These are phyloP conservation scores for Eumacrocentrus americanus DNA, from an alignment of 2,888 invertebrate species.

Conservation along the genomic window DNA sequence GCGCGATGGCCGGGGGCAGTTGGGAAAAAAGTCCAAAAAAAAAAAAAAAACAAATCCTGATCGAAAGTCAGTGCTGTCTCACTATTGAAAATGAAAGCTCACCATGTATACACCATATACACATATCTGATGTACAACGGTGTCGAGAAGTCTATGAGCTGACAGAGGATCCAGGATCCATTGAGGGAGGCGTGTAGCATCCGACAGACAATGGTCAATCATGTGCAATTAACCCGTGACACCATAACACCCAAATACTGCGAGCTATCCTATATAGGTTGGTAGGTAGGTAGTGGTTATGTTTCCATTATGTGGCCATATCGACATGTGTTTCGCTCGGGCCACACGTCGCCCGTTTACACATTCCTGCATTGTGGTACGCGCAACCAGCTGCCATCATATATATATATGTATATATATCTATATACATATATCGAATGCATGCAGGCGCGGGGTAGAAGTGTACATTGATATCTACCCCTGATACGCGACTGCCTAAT, in stretches of 20 bases:
- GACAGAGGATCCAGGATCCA: too few species aligned
- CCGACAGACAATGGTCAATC: constrained; percentile 58
- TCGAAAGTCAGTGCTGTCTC: too few species aligned
- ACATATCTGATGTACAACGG: too few species aligned
- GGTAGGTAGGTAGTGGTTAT: constrained; percentile 51
- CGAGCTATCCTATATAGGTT: constrained; percentile 37
- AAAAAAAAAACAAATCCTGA: too few species aligned
- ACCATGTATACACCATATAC: too few species aligned
- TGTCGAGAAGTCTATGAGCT: not conserved
- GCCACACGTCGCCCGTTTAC: constrained; percentile 30
- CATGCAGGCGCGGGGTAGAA: constrained; percentile 14
- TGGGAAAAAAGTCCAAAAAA: too few species aligned
- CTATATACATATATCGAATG: constrained; percentile 18
- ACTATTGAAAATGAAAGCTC: too few species aligned
- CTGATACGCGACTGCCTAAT: constrained; percentile 47
- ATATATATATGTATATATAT: constrained; percentile 29
- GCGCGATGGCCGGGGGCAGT: too few species aligned
- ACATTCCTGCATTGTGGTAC: constrained; percentile 38
- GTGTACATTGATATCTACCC: constrained; percentile 37
- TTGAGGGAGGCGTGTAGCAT: constrained; percentile 16
- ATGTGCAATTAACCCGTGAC: constrained; percentile 60
- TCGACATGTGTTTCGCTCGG: constrained; percentile 57
- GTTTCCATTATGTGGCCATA: constrained; percentile 60
- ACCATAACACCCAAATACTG: constrained; percentile 58
- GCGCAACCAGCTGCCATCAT: constrained; percentile 30